Conservation (phyloP, 2,888 invertebrate species). For the Drosophila siamana region DNA sequence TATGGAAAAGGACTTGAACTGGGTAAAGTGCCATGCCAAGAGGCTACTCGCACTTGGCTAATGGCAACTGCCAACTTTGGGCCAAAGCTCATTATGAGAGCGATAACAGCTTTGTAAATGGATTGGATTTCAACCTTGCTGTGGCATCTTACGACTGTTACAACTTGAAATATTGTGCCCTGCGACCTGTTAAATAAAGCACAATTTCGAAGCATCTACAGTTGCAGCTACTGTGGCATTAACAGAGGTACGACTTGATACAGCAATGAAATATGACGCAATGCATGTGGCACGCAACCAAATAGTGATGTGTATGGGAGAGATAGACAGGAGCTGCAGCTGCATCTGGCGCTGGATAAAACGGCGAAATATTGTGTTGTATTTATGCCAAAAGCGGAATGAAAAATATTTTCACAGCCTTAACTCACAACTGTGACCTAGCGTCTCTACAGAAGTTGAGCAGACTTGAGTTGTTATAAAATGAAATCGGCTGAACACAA, state of each 20-base stretch:
- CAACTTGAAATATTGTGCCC: constrained; percentile 23
- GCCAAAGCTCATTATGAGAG: constrained; percentile 58
- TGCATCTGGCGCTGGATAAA: constrained; percentile 1
- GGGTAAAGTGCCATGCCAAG: constrained; percentile 24
- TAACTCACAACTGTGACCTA: constrained; percentile 69
- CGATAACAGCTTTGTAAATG: constrained; percentile 69
- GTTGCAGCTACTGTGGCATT: constrained; percentile 30
- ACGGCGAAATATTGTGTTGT: constrained; percentile 72
- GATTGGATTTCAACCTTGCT: constrained; percentile 60
- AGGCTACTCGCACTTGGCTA: constrained; percentile 6
- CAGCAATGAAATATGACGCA: constrained; percentile 69
- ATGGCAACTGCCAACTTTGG: neutral
- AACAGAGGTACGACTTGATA: constrained; percentile 17
- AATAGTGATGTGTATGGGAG: constrained; percentile 47
- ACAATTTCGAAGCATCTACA: constrained; percentile 58
- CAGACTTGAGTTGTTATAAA: constrained; percentile 56
- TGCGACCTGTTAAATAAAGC: constrained; percentile 76
- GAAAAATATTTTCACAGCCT: constrained; percentile 77
- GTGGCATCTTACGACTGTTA: no score
- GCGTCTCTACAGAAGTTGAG: constrained; percentile 12
- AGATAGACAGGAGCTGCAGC: constrained; percentile 5
- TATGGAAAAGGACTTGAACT: constrained; percentile 13
- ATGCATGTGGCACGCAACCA: constrained; percentile 75
- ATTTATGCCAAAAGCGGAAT: constrained; percentile 76
- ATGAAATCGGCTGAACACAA: constrained; percentile 54